Base-by-base conservation (phyloP, 2,113 vertebrate species). In the Chelonoidis abingdonii region DNA sequence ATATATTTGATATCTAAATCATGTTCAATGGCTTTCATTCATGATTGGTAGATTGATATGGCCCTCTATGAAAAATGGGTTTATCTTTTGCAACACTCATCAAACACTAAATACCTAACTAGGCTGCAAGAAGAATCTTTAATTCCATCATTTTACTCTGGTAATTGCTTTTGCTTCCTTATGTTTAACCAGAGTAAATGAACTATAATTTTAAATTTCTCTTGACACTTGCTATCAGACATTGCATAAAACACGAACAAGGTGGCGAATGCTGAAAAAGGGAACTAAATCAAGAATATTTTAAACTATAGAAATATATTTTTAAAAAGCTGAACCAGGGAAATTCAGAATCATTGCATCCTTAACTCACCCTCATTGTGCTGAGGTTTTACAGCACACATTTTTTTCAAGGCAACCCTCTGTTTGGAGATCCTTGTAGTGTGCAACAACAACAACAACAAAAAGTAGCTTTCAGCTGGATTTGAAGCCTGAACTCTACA, bases 151-250 rank as follows among this genome's bases (percentile, higher is more conserved):
- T 98, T 98, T 98, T 97, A 84, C 94, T 97, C 94, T 96, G 96
- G 97, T 98, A 98, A 98, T 98, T 98, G 98, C 97, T 98, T 98
- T 98, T 98, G 92, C 94, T 97, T 98, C 97, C 97, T 97, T 97
- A 96, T 98, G 98, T 98, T 98, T 98, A 98, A 98, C 98, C 86
- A 98, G 97, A 98, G 97, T 93, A 98, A 98, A 98, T 98, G 98
- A 98, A 98, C 98, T 97, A 98, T 98, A 98, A 98, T 98, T 98
- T 98, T 97, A 98, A 98, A 98, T 98, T 98, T 98, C 97, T 98
- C 97, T 97, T 98, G 98, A 98, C 97, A 98, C 88, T 96, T 89
- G 29, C 93, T 98, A 98, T 98, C 98, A 97, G 97, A 98, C 97
- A 89, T 96, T 98, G 87, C 95, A 95, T 97, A 97, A 98, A 98